Conservation (phyloP, 2,797 vertebrate species). For the Acipenser ruthenus region DNA sequence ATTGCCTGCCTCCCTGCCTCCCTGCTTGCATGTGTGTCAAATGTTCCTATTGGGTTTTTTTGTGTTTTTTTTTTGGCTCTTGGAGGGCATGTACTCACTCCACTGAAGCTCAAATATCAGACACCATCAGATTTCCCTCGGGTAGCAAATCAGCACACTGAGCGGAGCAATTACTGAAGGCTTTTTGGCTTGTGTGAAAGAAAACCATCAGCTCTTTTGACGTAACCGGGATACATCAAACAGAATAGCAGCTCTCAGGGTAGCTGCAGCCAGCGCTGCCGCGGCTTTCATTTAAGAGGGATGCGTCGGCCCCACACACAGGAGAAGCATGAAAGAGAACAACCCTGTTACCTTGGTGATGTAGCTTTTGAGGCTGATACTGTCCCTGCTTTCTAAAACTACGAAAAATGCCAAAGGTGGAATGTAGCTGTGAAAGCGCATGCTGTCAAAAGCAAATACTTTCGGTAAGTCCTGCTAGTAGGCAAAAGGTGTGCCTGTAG, state of each 20-base stretch:
- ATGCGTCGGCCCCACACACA: neutral
- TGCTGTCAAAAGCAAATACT: no score
- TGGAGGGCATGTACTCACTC: fast-evolving
- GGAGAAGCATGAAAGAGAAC: neutral
- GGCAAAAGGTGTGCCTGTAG: no score
- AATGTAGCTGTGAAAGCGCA: neutral
- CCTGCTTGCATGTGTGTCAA: neutral
- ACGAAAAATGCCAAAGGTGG: neutral
- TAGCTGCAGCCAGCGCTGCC: neutral
- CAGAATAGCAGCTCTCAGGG: conserved; percentile 5
- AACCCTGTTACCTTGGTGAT: neutral
- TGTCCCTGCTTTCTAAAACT: neutral
- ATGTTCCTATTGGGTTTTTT: no score
- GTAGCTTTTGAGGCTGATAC: neutral
- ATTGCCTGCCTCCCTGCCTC: neutral
- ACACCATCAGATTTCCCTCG: conserved; percentile 12
- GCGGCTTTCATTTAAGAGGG: neutral
- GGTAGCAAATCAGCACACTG: neutral
- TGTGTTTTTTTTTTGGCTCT: neutral
- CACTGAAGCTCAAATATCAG: conserved; percentile 5
- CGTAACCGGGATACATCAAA: neutral
- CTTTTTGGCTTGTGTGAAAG: conserved; percentile 12
- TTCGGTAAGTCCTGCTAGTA: no score
- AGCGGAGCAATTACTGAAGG: conserved; percentile 12
- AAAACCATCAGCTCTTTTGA: neutral